A percentile compares a stretch with the other conserved stretches of the same genome.
Evolutionary conservation across 2,113 vertebrate species (phyloP).

Genomic region (Myrmecophaga tridactyla): DNA sequence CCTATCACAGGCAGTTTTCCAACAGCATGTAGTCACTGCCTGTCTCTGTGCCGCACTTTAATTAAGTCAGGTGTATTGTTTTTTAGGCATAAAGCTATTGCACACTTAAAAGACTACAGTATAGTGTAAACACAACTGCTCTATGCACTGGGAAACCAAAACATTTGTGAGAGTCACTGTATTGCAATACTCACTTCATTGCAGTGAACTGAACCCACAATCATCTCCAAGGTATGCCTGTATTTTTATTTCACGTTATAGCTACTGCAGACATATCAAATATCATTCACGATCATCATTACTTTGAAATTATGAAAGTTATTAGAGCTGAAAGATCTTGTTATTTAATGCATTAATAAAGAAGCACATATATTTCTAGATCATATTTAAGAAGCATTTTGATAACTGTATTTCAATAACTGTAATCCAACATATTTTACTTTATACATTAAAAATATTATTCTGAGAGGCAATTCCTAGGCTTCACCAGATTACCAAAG

Average conservation of each 20-base stretch:
- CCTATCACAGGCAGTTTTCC: no score
- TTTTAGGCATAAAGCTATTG: no score
- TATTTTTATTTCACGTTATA: not conserved
- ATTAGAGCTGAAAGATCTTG: not conserved
- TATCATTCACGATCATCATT: not conserved
- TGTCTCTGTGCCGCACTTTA: no score
- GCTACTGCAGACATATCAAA: not conserved
- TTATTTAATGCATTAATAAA: not conserved
- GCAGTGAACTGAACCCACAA: no score
- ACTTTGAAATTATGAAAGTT: not conserved
- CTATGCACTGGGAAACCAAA: no score
- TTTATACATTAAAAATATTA: slow-evolving; percentile 1
- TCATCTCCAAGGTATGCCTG: no score
- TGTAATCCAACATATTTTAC: slow-evolving; percentile 9
- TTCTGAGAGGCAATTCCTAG: not conserved
- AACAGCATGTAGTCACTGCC: no score
- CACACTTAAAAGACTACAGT: no score
- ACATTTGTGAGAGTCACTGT: no score
- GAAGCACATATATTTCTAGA: not conserved
- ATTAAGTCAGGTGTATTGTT: no score
- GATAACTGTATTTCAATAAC: not conserved
- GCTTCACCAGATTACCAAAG: not conserved
- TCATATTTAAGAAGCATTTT: not conserved
- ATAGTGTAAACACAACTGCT: no score
- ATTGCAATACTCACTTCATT: no score